Evolutionary conservation across 37 sponge, comb jelly and placozoan genomes (phyloP), one percentile per base, ranked within the genome.

Genomic region (Mnemiopsis leidyi): DNA sequence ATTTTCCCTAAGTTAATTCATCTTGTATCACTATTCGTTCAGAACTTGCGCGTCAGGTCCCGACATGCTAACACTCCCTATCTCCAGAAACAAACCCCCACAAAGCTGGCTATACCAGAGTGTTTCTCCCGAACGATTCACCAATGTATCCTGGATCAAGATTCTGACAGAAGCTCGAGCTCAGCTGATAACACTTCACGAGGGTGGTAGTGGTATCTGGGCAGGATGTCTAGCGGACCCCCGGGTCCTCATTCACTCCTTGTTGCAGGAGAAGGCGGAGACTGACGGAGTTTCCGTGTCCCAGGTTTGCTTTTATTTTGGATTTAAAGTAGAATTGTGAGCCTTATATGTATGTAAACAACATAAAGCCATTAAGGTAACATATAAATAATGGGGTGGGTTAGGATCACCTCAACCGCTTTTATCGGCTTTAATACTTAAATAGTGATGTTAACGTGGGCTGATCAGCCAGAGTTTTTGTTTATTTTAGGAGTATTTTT

Each of bases 121-220:
- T n/a, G 36, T 85, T 3, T 39, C 90, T 26, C 40, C 61, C 2
- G 48, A 85, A 2, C 24, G 2, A 1, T 29, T 85, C 24, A 85
- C 90, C 61, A 40, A 40, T 25, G 5, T 37, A 7, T 21, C 61
- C 29, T 85, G 90, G 90, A 23, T 85, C 38, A 40, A 29, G n/a
- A 61, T 85, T 1, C 61, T 85, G 7, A n/a, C 1, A 7, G 90
- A 85, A 37, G 90, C 90, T 26, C 40, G 90, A 23, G 32, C 61
- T 28, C 90, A 85, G 25, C 40, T 85, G 0, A 23, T 85, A n/a
- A 85, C 61, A 21, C 90, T 85, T 0, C 90, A 85, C 90, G 90
- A 85, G 90, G 90, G 90, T 23, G 90, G 90, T 5, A 85, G 61
- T 85, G 90, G 90, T 7, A 85, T 85, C 39, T 85, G 90, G 90